Evolutionary conservation across 2,888 invertebrate genomes (phyloP), one percentile per base, ranked within the genome.

Genomic region (Stenodema calcarata): DNA sequence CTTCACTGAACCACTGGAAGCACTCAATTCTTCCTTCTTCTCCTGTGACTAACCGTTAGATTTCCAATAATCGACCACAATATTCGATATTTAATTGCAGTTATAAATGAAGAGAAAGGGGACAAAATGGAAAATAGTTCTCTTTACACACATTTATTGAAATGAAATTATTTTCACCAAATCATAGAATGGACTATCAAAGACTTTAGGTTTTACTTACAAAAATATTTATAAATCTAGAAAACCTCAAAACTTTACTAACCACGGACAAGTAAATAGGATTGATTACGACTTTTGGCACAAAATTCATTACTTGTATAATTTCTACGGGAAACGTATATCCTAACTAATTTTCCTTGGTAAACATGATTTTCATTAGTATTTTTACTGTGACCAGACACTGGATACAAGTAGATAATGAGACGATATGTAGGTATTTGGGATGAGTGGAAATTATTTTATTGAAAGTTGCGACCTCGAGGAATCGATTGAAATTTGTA

Each of bases 71-170:
- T n/a, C n/a, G 7, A 35, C 35, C 35, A 7, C 35, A 35, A 7
- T 35, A 7, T 7, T 7, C 4, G 2, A 35, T 35, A 7, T 4
- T 35, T 2, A 35, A 35, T 4, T 7, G 4, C 35, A 35, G 35
- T 35, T 7, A 35, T 4, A 4, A 35, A 35, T 4, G 35, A 35
- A 35, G 7, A 7, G 35, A 35, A 35, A 7, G 35, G 35, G 1
- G 9, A 75, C 9, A 78, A 78, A n/a, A 76, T 47, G 7, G 9
- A 44, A 42, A 42, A 76, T 18, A 9, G 14, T 28, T 75, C 42
- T 75, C 42, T 75, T 42, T 41, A 87, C 88, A 85, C 88, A 88
- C 88, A 87, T 88, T 86, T 88, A 88, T 88, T 88, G 47, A 88
- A 75, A 86, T 42, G 50, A 75, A 83, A 82, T 78, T 80, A 73